Evolutionary conservation across 2,113 vertebrate genomes (phyloP).

Genomic region (Arizona elegans): DNA sequence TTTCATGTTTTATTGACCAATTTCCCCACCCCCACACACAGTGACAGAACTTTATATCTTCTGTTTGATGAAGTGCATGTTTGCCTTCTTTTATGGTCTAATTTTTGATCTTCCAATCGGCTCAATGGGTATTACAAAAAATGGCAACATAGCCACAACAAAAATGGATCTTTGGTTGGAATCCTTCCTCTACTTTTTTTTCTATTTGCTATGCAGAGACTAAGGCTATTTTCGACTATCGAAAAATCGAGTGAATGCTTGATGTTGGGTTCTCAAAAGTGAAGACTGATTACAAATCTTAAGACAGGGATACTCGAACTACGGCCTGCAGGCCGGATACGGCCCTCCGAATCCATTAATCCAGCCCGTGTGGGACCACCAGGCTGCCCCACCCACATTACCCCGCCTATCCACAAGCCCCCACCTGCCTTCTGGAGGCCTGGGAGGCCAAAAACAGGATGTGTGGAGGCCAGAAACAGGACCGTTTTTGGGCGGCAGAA

Average conservation of each 20-base stretch:
- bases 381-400: too few species aligned
- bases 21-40: not conserved
- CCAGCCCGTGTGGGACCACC: too few species aligned
- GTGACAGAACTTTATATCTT: not conserved
- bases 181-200: not conserved
- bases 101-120: not conserved
- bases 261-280: not conserved
- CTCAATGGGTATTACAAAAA: not conserved
- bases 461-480: too few species aligned
- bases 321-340: too few species aligned
- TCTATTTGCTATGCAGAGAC: not conserved
- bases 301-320: not conserved
- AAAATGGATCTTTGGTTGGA: not conserved
- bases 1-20: not conserved
- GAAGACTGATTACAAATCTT: not conserved
- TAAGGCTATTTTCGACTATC: not conserved
- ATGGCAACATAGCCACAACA: not conserved
- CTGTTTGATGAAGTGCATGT: not conserved
- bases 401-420: too few species aligned
- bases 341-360: too few species aligned
- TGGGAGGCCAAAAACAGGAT: too few species aligned
- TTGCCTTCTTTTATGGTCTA: not conserved
- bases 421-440: too few species aligned
- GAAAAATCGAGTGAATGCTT: not conserved
- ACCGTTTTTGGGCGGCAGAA: too few species aligned